Conservation (phyloP, 2,113 vertebrate genomes). For the Scortum barcoo region DNA sequence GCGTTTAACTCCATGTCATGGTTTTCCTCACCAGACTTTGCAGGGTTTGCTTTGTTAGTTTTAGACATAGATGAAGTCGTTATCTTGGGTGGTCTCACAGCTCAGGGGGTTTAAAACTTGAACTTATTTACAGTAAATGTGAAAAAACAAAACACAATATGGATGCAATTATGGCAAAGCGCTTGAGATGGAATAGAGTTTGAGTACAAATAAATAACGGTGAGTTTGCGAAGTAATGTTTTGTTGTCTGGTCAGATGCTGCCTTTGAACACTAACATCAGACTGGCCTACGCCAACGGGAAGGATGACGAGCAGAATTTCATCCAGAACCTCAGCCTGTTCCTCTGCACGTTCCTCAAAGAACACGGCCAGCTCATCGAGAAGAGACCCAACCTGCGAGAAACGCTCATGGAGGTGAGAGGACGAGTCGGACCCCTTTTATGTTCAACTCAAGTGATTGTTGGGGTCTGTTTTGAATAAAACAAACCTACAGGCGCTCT, state of each 20-base stretch:
- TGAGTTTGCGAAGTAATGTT: neutral
- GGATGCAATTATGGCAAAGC: neutral
- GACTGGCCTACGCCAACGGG: conserved; percentile 94
- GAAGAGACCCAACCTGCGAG: conserved; percentile 92
- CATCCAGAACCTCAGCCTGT: conserved; percentile 97
- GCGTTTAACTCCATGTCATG: neutral
- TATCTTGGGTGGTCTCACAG: conserved; percentile 28
- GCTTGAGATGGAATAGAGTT: neutral
- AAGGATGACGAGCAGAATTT: conserved; percentile 98
- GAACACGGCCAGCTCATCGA: conserved; percentile 95
- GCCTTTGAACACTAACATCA: conserved; percentile 96
- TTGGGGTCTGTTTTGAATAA: neutral
- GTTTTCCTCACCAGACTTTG: neutral
- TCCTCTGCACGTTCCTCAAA: conserved; percentile 97
- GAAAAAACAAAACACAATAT: neutral
- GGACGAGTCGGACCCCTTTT: no score
- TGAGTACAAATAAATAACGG: neutral
- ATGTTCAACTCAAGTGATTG: no score
- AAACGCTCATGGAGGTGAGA: conserved; percentile 95
- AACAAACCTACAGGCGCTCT: neutral
- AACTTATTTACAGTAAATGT: conserved; percentile 5
- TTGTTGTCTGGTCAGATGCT: conserved; percentile 88
- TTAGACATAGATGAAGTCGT: neutral
- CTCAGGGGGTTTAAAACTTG: neutral
- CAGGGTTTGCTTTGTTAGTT: neutral